A percentile compares a stretch with the other conserved stretches of the same genome.
Conservation (phyloP, 2,113 vertebrate genomes). For the Callopanchax toddi region DNA sequence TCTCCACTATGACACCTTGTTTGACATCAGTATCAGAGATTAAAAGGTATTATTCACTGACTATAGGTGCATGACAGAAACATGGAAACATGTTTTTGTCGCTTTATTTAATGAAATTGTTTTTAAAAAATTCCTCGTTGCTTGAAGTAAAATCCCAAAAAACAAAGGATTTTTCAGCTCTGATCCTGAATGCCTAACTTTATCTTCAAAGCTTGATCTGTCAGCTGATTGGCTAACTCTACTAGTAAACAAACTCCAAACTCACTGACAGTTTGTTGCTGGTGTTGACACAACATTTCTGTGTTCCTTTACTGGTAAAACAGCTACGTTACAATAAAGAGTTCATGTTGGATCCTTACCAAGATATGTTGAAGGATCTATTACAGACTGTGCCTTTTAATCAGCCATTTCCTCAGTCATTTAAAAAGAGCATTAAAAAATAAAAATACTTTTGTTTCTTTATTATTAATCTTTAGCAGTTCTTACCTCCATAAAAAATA, state of each 20-base stretch:
- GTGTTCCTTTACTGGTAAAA: conserved; percentile 24
- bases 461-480: too few relatives aligned
- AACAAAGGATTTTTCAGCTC: neutral
- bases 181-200: conserved; percentile 13
- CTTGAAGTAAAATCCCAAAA: conserved; percentile 2
- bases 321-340: conserved; percentile 13
- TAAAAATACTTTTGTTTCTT: too few relatives aligned
- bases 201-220: conserved; percentile 58
- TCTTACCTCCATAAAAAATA: too few relatives aligned
- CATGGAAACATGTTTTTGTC: conserved; percentile 1
- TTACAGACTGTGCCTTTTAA: too few relatives aligned
- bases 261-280: conserved; percentile 31
- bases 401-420: too few relatives aligned
- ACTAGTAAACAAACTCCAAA: conserved; percentile 25
- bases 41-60: too few relatives aligned
- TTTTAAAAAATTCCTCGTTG: neutral
- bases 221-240: conserved; percentile 34
- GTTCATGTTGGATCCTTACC: neutral
- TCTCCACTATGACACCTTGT: too few relatives aligned
- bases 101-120: conserved; percentile 1
- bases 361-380: neutral
- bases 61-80: neutral
- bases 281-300: conserved; percentile 51
- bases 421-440: too few relatives aligned
- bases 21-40: too few relatives aligned